phyloP scores from a whole-genome alignment of 2,113 vertebrate species.

The Mus spicilegus region DNA sequence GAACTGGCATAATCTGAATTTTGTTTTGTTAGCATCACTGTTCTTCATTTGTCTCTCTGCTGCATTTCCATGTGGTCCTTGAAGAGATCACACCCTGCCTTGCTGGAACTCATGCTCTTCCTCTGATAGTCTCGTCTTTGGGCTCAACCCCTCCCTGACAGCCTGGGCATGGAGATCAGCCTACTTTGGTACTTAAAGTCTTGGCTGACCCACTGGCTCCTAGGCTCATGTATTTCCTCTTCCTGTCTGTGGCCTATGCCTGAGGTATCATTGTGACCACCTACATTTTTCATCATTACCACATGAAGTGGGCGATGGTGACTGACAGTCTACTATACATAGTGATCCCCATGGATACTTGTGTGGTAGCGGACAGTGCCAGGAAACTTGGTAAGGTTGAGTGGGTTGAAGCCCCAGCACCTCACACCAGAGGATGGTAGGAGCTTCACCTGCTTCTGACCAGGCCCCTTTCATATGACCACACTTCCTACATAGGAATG shows the following conservation, averaged over 20 bases:
- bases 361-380: too few species aligned
- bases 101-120: neutral
- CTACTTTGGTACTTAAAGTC: neutral
- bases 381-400: too few species aligned
- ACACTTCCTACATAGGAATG: too few species aligned
- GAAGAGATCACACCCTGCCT: neutral
- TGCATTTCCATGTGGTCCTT: neutral
- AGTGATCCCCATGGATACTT: constrained; percentile 90
- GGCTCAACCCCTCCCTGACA: neutral
- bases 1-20: neutral
- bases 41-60: neutral
- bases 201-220: neutral
- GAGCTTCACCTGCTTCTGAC: too few species aligned
- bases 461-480: too few species aligned
- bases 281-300: neutral
- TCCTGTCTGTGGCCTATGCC: neutral
- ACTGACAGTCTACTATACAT: constrained; percentile 93
- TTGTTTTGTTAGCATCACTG: neutral
- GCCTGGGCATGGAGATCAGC: neutral
- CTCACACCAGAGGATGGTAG: too few species aligned
- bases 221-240: neutral
- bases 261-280: neutral
- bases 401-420: too few species aligned
- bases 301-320: constrained; percentile 87
- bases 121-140: neutral